These are phyloP conservation scores for Phrynocephalus versicolor DNA, from an alignment of 2,113 vertebrate species.

Conservation along the genomic window DNA sequence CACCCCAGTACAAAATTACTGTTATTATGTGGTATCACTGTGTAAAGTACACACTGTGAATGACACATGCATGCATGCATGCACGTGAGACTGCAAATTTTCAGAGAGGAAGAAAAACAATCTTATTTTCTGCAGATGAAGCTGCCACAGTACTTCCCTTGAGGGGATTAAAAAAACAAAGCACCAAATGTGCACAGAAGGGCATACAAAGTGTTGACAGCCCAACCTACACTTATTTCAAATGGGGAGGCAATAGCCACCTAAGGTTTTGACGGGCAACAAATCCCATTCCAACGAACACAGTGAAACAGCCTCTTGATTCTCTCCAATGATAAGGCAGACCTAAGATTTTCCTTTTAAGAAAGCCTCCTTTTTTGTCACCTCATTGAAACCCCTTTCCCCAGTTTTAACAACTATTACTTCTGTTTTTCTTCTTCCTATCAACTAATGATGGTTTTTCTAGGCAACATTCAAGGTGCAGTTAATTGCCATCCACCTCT, in stretches of 20 bases:
- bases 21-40: slow-evolving; percentile 11
- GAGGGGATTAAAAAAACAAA: background rate
- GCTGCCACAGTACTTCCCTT: background rate
- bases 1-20: slow-evolving; percentile 13
- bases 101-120: background rate
- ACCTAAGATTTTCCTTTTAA: background rate
- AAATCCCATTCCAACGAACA: background rate
- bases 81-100: background rate
- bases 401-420: no score
- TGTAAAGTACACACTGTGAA: background rate
- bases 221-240: background rate
- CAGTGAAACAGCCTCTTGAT: background rate
- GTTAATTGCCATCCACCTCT: background rate
- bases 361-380: background rate
- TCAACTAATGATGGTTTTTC: background rate
- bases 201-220: background rate
- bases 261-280: background rate
- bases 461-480: background rate
- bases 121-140: slow-evolving; percentile 1
- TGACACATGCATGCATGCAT: background rate
- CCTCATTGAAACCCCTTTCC: background rate
- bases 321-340: background rate
- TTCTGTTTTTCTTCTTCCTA: background rate
- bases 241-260: background rate
- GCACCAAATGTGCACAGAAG: background rate